Evolutionary conservation across 2,113 vertebrate species (phyloP), one percentile per base, ranked within the genome.

Genomic region (Charadrius vociferus): DNA sequence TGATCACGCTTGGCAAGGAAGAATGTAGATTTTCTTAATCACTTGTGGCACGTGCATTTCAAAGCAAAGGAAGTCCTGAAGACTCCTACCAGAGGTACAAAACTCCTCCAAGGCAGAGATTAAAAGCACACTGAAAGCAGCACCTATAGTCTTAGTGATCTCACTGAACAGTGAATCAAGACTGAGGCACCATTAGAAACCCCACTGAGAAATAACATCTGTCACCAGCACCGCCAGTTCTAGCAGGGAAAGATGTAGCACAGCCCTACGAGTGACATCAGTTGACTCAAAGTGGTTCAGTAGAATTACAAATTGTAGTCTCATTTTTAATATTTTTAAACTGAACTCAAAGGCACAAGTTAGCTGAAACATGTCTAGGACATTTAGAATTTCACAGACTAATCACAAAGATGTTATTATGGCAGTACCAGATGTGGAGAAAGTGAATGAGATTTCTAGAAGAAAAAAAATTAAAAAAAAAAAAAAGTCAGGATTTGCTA

Each of bases 361-460:
- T 78, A 94, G 81, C 50, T 79, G 84, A 93, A 95, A 93, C 77
- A 86, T 20, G 58, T 95, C 88, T 88, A 93, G 88, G 82, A 72
- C 49, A 39, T 86, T 92, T 20, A 82, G 79, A 88, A 56, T 75
- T 53, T 68, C 90, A 73, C 58, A 95, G 86, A 75, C 43, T 75
- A 72, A 92, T 90, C 58, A 72, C 62, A 77, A 88, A 95, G 75
- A 83, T 90, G 58, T 66, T 90, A 77, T 86, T 90, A 90, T 86
- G 71, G 30, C 80, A 90, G 70, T 68, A 88, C 39, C 92, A 95
- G 96, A 96, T 83, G 91, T 90, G 93, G 79, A 88, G 74, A 92
- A 92, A 94, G 90, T 63, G 90, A 90, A 92, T 65, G 67, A 90
- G 83, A 68, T 61, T 92, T 90, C 14, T 45, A 74, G 36, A 26